Evolutionary conservation across 2,113 vertebrate genomes (phyloP).

Genomic region (Nothoprocta perdicaria): DNA sequence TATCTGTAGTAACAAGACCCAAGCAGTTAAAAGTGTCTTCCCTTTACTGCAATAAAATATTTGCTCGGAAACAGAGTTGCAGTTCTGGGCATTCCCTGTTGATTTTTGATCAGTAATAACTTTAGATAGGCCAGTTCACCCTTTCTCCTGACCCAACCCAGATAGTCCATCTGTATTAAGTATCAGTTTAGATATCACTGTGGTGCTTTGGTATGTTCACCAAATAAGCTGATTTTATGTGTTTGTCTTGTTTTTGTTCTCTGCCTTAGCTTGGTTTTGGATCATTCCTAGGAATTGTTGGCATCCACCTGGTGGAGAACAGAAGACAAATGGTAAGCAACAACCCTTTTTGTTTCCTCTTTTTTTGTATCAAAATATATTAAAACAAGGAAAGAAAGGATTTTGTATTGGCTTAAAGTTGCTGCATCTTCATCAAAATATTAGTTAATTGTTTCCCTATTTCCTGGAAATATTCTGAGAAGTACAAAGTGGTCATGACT

Average conservation of each 20-base stretch:
- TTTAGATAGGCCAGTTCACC: neutral
- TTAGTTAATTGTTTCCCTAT: neutral
- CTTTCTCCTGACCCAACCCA: neutral
- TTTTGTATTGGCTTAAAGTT: neutral
- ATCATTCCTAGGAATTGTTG: slow-evolving; percentile 91
- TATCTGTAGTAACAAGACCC: neutral
- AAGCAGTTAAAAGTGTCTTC: fast-evolving
- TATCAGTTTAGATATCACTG: neutral
- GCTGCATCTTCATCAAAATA: neutral
- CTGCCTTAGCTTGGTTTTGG: slow-evolving; percentile 91
- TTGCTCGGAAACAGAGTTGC: neutral
- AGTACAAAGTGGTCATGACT: neutral
- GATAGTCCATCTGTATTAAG: neutral
- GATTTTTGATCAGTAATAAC: neutral
- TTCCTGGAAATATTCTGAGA: neutral
- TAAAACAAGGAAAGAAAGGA: neutral
- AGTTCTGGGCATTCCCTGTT: neutral
- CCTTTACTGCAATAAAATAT: neutral
- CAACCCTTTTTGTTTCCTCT: neutral
- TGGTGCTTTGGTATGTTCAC: neutral
- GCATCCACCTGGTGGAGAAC: slow-evolving; percentile 92
- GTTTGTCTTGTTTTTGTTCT: slow-evolving; percentile 60
- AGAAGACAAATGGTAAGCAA: slow-evolving; percentile 92
- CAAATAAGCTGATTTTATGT: neutral
- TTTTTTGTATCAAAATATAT: neutral